Evolutionary conservation across 1,140 invertebrate genomes (phyloP).

Genomic region (Lepidotrigona ventralis): DNA sequence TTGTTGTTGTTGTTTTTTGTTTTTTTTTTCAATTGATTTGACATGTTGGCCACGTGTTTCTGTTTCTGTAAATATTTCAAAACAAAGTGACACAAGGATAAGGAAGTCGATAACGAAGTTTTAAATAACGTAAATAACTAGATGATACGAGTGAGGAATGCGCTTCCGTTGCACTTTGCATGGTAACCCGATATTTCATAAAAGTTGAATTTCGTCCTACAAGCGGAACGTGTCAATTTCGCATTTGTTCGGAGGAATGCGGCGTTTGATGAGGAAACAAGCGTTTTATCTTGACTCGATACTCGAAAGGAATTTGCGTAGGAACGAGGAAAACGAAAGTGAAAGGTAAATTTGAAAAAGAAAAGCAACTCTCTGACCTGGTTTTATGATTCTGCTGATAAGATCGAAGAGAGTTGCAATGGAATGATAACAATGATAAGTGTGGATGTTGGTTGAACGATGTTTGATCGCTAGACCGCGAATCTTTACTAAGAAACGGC

Average conservation of each 20-base stretch:
- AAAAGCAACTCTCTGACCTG: background rate
- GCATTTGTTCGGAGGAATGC: background rate
- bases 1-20: too few relatives aligned
- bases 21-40: accelerated
- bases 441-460: background rate
- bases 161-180: too few relatives aligned
- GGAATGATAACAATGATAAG: too few relatives aligned
- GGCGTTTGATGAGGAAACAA: background rate
- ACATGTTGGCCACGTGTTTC: too few relatives aligned
- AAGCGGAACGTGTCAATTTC: background rate
- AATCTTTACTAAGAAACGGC: too few relatives aligned
- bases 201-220: background rate
- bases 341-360: background rate
- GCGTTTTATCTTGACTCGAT: background rate
- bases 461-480: background rate
- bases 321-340: background rate
- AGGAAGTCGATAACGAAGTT: too few relatives aligned
- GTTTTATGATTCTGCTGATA: conserved; percentile 5
- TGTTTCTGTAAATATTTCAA: too few relatives aligned
- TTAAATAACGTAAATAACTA: too few relatives aligned
- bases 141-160: too few relatives aligned
- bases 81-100: too few relatives aligned
- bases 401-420: background rate
- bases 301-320: background rate
- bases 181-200: too few relatives aligned